phyloP scores from a whole-genome alignment of 2,797 vertebrate species.

The Coracias cyanogaster region DNA sequence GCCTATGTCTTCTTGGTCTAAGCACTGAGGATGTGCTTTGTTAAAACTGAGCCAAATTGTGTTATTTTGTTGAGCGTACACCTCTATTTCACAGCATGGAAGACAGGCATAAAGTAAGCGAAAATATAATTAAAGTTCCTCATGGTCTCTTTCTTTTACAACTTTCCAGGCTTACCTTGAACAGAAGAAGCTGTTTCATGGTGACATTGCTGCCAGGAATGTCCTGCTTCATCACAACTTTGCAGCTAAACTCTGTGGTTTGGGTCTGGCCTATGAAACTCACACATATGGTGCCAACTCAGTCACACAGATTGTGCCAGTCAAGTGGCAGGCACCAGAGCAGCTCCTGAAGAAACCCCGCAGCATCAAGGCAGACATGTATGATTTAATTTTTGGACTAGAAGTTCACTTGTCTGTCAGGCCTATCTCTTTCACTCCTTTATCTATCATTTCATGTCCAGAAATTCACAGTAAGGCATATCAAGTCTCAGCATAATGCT shows the following conservation, averaged over 20 bases:
- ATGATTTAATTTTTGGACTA: conserved; percentile 51
- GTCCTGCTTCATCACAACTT: conserved; percentile 85
- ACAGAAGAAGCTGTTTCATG: conserved; percentile 87
- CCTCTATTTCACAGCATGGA: neutral
- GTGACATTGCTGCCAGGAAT: conserved; percentile 89
- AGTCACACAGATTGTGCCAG: conserved; percentile 31
- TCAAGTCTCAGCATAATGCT: neutral
- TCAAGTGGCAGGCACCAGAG: conserved; percentile 95
- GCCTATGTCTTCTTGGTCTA: neutral
- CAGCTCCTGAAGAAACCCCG: conserved; percentile 80
- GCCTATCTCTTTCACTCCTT: neutral
- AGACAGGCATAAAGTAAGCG: neutral
- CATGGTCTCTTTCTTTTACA: neutral
- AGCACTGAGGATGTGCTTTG: neutral
- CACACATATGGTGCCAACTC: conserved; percentile 65
- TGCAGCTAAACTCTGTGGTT: conserved; percentile 88
- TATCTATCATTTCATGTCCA: neutral
- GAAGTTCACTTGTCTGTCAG: neutral
- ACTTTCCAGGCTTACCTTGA: conserved; percentile 88
- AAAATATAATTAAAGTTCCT: neutral
- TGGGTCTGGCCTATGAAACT: conserved; percentile 84
- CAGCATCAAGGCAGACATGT: conserved; percentile 88
- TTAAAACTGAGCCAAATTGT: neutral
- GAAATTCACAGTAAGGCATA: neutral
- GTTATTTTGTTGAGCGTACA: neutral